Evolutionary conservation across 2,113 vertebrate species (phyloP).

Genomic region (Alethe castanea): DNA sequence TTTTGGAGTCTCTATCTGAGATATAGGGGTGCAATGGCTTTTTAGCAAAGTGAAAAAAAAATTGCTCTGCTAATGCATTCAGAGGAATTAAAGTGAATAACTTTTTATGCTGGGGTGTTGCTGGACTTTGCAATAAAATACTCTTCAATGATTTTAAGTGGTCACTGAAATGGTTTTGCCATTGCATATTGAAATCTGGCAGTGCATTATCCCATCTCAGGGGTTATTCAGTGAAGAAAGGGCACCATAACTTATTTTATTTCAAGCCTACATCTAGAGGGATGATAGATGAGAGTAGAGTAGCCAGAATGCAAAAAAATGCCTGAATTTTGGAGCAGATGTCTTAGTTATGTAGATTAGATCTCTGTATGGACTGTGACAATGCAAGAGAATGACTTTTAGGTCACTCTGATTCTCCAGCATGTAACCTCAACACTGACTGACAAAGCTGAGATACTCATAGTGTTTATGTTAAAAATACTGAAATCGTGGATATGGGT

Average conservation of each 20-base stretch:
- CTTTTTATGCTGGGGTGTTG: neutral
- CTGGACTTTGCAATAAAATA: neutral
- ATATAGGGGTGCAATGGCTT: neutral
- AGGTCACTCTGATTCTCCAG: neutral
- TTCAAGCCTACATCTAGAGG: neutral
- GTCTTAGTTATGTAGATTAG: neutral
- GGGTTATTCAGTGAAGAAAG: neutral
- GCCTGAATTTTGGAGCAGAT: neutral
- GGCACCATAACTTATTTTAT: neutral
- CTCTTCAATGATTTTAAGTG: neutral
- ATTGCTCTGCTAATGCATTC: neutral
- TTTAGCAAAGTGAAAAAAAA: neutral
- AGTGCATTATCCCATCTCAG: neutral
- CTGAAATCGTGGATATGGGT: neutral
- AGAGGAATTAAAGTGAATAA: neutral
- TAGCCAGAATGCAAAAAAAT: neutral
- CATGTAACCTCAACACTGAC: neutral
- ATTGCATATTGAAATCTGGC: neutral
- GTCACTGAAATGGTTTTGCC: neutral
- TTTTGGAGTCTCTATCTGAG: neutral
- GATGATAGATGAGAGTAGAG: neutral
- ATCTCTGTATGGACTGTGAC: neutral
- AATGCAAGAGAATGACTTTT: neutral
- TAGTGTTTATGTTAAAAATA: neutral
- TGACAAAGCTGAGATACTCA: neutral